Base-by-base conservation (phyloP, 2,888 invertebrate species). In the Mechanitis mazaeus region DNA sequence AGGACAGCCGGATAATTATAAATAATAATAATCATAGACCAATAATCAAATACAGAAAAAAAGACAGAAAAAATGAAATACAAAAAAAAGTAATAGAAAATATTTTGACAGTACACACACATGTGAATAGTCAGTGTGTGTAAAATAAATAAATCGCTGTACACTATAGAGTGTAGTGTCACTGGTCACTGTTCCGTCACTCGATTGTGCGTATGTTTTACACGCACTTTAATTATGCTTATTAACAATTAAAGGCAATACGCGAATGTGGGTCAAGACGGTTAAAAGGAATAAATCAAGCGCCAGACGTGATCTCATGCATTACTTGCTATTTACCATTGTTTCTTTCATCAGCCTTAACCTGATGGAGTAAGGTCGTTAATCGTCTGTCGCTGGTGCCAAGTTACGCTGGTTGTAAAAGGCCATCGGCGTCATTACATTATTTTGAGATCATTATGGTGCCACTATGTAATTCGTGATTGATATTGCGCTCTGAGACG, bases 181-280 rank as follows among this genome's bases (percentile, higher is more conserved):
- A 35, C 35, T 35, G 35, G 35, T 35, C 1, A 9, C 42, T 42
- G 42, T 9, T 11, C 0, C 9, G 42, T 42, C 11, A 20, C 20
- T 20, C 20, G 20, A 20, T 20, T 42, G 70, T 68, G 72, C 71
- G 72, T 73, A 71, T 81, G 79, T 82, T 84, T 85, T 80, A 84
- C 83, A 82, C 87, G 87, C 87, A 83, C 84, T 89, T 87, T 88
- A 88, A 89, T 88, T 87, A 88, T 86, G 83, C 88, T 87, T 87
- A 89, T 89, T 87, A 89, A 85, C 89, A 90, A 90, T 90, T 88
- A 89, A 85, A 87, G 83, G 84, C 87, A 87, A 86, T 85, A 80
- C 85, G 72, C 81, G 76, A 83, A 89, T 84, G 81, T 90, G 72
- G 89, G 89, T 87, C 89, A 88, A 87, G 87, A 78, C 85, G 85